Evolutionary conservation across 2,888 invertebrate genomes (phyloP), one percentile per base, ranked within the genome.

Genomic region (Apamea sordens): DNA sequence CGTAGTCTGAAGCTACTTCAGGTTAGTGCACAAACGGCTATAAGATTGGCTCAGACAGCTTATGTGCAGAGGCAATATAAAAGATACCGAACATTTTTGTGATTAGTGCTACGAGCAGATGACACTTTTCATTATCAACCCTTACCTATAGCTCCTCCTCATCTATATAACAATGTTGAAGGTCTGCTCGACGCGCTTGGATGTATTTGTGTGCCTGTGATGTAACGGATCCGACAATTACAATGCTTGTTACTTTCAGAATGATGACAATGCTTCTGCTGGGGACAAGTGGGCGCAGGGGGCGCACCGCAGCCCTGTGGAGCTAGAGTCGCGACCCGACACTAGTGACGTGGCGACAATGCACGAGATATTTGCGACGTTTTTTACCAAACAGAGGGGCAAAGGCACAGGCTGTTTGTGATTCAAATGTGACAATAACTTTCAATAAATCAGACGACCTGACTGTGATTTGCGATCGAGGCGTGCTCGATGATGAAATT

Each of bases 241-340:
- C 67, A 82, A 76, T 61, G 75, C 36, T 47, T 28, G 47, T 67
- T 67, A 80, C 77, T 68, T 53, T 68, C 15, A 28, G 61, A 68
- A 53, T 24, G 44, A n/a, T 53, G 53, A 44, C 61, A 67, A 82
- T 61, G 44, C 67, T 36, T 65, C 47, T 68, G 82, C 50, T 76
- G 61, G 59, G 82, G 44, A 80, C 82, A 61, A 80, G 76, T 76
- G 61, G 76, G 32, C 28, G 59, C 80, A 68, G 59, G 53, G 67
- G 59, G n/a, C 18, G 50, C 80, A 61, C 67, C 80, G 61, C 36
- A 36, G 71, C 71, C 36, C 32, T 71, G 56, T 36, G n/a, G 10
- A 71, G 18, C 11, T 32, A 36, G 32, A 63, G 13, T 18, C 8
- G 41, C 15, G 24, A 67, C 68, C 11, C 70, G 41, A 50, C 11